Base-by-base conservation (phyloP, 1,140 invertebrate species). In the Diorhabda sublineata region DNA sequence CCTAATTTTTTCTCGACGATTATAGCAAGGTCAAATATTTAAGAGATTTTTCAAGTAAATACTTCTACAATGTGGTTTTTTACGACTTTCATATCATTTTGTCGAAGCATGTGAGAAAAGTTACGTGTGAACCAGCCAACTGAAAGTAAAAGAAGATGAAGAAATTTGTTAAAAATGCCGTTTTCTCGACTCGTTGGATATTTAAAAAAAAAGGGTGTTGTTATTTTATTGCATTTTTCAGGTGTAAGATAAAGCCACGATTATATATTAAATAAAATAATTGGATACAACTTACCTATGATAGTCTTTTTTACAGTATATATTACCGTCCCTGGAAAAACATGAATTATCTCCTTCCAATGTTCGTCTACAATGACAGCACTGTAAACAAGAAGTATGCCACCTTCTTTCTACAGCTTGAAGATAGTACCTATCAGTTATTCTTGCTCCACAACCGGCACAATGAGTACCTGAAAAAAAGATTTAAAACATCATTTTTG, bases 291-390 rank as follows among this genome's bases (percentile, higher is more conserved):
- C 91, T 91, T 81, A 98, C 96, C 94, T 92, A 87, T 96, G 95
- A 83, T 98, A 98, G 82, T 98, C 96, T 79, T 96, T 95, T 83
- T 97, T 97, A 87, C 96, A 98, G 83, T 95, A 98, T 75, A 98
- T 98, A 79, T 93, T 93, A 71, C 95, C 95, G 80, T 97, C 94
- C 71, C 93, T 86, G 61, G 94, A 91, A 82, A 96, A 98, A 83
- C 96, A 98, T 64, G 95, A 94, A 76, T 93, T 88, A 82, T 98
- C 94, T 4, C 92, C 90, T 81, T 97, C 95, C 61, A 98, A 87
- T 6, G 91, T 89, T 78, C 93, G 88, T 75, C 92, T 89, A 83
- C 96, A 98, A 78, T 95, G 92, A 77, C 89, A 92, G 82, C 96
- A 98, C 79, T 94, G 90, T 42, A 97, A 85, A 81, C 96, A 98